Conservation (phyloP, 2,888 invertebrate species). For the Nebria brevicollis region DNA sequence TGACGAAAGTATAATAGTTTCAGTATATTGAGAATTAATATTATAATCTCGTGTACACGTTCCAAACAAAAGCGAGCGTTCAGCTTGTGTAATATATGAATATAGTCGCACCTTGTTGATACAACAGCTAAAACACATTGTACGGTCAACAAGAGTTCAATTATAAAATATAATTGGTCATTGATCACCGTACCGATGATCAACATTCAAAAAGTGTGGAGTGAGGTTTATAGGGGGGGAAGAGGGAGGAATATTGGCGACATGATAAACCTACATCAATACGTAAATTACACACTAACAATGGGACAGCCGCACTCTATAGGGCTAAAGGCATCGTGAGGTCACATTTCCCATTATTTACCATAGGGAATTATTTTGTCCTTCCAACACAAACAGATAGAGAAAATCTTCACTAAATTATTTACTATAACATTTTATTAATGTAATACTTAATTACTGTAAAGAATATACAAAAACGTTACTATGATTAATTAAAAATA, state of each 20-base stretch:
- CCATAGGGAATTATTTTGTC: too few species aligned
- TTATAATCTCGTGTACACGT: neutral
- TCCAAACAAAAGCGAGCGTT: neutral
- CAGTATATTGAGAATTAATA: neutral
- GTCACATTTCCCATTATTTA: too few species aligned
- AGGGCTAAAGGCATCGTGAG: too few species aligned
- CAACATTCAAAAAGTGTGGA: neutral
- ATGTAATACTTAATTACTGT: too few species aligned
- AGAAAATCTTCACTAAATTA: too few species aligned
- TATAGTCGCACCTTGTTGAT: constrained; percentile 15
- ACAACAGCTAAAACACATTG: constrained; percentile 6
- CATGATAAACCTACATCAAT: constrained; percentile 29
- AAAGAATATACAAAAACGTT: too few species aligned
- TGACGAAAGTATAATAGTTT: neutral
- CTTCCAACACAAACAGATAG: too few species aligned
- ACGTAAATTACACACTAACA: constrained; percentile 26
- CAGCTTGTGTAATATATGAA: neutral
- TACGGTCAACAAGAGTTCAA: constrained; percentile 30
- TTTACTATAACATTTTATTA: too few species aligned
- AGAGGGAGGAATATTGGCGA: neutral
- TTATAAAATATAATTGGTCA: constrained; percentile 40
- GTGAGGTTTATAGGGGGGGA: neutral
- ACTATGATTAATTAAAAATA: too few species aligned
- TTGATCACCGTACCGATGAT: constrained; percentile 9
- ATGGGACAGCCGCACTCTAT: too few species aligned